Evolutionary conservation across 2,888 invertebrate species (phyloP).

Genomic region (Parapristionchus giblindavisi): DNA sequence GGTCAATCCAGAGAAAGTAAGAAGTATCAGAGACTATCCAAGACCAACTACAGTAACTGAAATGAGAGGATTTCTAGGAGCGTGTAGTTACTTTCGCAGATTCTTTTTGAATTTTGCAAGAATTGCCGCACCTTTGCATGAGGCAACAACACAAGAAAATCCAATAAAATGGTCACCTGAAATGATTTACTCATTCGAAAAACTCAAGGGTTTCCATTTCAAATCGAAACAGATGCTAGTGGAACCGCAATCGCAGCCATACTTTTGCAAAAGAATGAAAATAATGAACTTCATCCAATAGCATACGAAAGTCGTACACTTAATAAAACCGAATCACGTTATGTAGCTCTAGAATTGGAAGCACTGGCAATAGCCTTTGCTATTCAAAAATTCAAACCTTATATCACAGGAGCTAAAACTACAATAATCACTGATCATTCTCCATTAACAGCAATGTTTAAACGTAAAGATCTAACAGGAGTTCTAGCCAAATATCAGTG

Average conservation of each 20-base stretch:
- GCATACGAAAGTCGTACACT: conserved; percentile 37
- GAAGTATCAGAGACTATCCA: conserved; percentile 26
- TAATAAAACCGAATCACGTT: conserved; percentile 34
- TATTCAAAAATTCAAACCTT: conserved; percentile 38
- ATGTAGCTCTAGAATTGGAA: conserved; percentile 42
- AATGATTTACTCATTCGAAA: conserved; percentile 34
- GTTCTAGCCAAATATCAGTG: too few relatives aligned
- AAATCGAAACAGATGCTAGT: conserved; percentile 42
- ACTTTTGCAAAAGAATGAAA: conserved; percentile 38
- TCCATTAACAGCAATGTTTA: conserved; percentile 39
- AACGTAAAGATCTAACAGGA: too few relatives aligned
- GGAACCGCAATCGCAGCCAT: conserved; percentile 42
- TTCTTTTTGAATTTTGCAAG: conserved; percentile 42
- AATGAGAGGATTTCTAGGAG: conserved; percentile 40
- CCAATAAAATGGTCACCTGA: conserved; percentile 40
- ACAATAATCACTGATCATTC: conserved; percentile 41
- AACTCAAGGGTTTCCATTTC: conserved; percentile 41
- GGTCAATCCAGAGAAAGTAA: conserved; percentile 17
- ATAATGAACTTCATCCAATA: conserved; percentile 28
- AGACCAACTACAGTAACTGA: conserved; percentile 26
- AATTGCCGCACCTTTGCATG: conserved; percentile 38
- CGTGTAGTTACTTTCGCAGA: conserved; percentile 38
- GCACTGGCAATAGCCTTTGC: conserved; percentile 40
- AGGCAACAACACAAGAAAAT: conserved; percentile 38
- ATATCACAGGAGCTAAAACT: conserved; percentile 39